phyloP scores from a whole-genome alignment of 2,113 vertebrate species.

The Thomomys bottae region DNA sequence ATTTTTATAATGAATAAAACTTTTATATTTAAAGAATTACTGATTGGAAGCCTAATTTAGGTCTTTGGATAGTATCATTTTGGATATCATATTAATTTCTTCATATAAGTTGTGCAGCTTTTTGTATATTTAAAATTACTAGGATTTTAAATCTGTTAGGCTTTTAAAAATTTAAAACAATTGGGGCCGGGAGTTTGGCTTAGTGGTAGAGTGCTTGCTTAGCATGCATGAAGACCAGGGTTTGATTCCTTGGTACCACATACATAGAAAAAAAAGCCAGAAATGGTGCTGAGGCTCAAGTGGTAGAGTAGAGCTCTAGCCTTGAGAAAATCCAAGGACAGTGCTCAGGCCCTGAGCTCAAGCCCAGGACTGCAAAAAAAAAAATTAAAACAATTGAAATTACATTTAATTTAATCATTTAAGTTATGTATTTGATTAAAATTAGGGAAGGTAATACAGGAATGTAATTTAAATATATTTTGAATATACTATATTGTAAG shows the following conservation, averaged over 20 bases:
- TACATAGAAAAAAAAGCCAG: too few species aligned
- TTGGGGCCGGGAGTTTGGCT: too few species aligned
- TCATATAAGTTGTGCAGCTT: slow-evolving; percentile 30
- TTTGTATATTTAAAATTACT: slow-evolving; percentile 42
- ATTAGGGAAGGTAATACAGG: background rate
- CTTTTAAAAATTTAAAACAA: slow-evolving; percentile 33
- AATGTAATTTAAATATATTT: slow-evolving; percentile 18
- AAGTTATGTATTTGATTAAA: slow-evolving; percentile 44
- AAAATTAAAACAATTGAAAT: too few species aligned
- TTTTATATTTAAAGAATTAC: slow-evolving; percentile 21
- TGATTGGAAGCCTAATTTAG: background rate
- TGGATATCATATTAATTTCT: background rate
- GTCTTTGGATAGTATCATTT: slow-evolving; percentile 6
- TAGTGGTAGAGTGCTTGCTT: too few species aligned
- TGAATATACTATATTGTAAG: background rate
- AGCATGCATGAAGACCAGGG: too few species aligned
- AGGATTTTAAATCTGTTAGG: background rate
- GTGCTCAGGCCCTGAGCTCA: too few species aligned
- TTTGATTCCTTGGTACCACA: too few species aligned
- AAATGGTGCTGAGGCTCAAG: too few species aligned
- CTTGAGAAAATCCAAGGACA: too few species aligned
- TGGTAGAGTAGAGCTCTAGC: too few species aligned
- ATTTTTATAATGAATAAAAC: slow-evolving; percentile 26
- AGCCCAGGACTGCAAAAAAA: too few species aligned
- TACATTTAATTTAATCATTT: slow-evolving; percentile 40